Base-by-base conservation (phyloP, 1,140 invertebrate genomes). In the Zaprionus davidi region DNA sequence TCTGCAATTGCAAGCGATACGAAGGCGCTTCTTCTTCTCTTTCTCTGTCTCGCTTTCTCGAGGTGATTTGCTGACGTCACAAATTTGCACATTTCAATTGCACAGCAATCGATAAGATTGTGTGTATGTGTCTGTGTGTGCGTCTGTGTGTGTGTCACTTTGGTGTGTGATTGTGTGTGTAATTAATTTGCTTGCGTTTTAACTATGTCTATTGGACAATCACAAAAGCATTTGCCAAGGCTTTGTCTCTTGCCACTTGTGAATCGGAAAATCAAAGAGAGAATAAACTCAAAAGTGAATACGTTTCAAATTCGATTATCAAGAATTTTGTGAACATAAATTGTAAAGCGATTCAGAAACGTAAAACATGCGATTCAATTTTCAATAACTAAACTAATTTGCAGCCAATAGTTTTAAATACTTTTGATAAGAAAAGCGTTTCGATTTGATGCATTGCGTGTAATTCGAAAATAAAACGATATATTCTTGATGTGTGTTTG, bases 341-440 rank as follows among this genome's bases (percentile, higher is more conserved):
- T n/a, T 59, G 31, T 55, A 69, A 69, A 67, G 69, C 62, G 9
- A 38, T 53, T 68, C 63, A 64, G 15, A 82, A 87, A 76, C 56
- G 13, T 46, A 68, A 87, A 75, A 68, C 83, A 87, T 87, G 83
- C 83, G 46, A 70, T 68, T 70, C 53, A 38, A 88, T 59, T 87
- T 82, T 60, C 22, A 53, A 78, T 49, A 88, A 88, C 83, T 87
- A 87, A 87, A 80, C 83, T 86, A 86, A 83, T 84, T 46, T 81
- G 74, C 82, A 84, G 82, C 82, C 82, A 84, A 84, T 84, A 67
- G 15, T 51, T 34, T 59, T 68, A 44, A 55, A 70, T 69, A 70
- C 70, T 69, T 76, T 65, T 38, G 26, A 62, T 58, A 70, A 22
- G 31, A 82, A 78, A 76, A 76, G 73, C 73, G 63, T 64, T 41